Conservation (phyloP, 2,888 invertebrate species). For the Tetramorium bicarinatum region DNA sequence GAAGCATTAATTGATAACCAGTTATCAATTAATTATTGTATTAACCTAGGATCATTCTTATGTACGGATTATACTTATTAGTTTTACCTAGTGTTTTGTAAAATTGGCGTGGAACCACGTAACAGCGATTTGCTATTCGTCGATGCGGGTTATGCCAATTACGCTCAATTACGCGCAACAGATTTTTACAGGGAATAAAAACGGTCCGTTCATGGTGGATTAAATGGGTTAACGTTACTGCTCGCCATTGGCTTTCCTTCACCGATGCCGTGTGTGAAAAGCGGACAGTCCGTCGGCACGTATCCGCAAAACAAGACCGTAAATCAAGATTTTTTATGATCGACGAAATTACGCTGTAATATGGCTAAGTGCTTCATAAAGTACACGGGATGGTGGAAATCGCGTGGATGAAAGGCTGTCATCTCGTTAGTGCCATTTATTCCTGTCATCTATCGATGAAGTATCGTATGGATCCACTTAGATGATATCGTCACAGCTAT, state of each 20-base stretch:
- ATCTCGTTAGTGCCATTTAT: constrained; percentile 27
- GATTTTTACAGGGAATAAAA: constrained; percentile 56
- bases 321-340: constrained; percentile 68
- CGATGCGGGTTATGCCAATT: constrained; percentile 20
- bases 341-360: constrained; percentile 64
- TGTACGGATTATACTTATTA: neutral
- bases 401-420: constrained; percentile 6
- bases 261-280: constrained; percentile 21
- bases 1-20: neutral
- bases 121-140: constrained; percentile 4
- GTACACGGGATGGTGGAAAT: constrained; percentile 3
- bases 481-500: neutral
- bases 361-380: constrained; percentile 61
- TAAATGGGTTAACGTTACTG: constrained; percentile 64
- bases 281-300: constrained; percentile 23
- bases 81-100: neutral
- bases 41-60: neutral
- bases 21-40: neutral
- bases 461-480: constrained; percentile 11
- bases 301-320: constrained; percentile 55
- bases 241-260: constrained; percentile 53
- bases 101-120: neutral
- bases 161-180: constrained; percentile 54
- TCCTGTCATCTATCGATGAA: constrained; percentile 9
- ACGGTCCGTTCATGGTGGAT: constrained; percentile 53